Evolutionary conservation across 2,113 vertebrate genomes (phyloP).

Genomic region (Sapayoa aenigma): DNA sequence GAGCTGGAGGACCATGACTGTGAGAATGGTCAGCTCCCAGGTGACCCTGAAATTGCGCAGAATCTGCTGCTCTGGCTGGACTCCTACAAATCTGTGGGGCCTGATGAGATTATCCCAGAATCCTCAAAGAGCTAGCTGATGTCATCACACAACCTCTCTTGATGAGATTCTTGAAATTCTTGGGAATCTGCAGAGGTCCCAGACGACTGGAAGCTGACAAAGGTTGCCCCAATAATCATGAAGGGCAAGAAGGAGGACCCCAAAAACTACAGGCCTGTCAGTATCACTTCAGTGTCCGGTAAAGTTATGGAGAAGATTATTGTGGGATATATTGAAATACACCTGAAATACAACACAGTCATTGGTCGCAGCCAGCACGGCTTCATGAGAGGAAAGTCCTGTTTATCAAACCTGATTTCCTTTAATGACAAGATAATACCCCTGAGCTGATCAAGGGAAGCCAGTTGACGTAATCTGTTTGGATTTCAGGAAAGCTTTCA

Average conservation of each 20-base stretch:
- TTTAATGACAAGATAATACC: not conserved
- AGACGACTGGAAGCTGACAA: not conserved
- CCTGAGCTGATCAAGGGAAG: not conserved
- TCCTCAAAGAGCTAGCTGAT: not conserved
- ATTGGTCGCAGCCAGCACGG: not conserved
- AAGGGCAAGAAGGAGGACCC: not conserved
- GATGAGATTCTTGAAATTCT: not conserved
- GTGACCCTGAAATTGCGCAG: not conserved
- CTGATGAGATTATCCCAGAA: not conserved
- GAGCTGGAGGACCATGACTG: not conserved
- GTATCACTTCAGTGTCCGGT: not conserved
- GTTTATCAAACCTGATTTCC: not conserved
- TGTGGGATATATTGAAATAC: not conserved
- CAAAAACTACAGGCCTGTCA: not conserved
- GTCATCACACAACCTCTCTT: not conserved
- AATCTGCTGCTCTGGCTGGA: not conserved
- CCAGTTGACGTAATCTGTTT: not conserved
- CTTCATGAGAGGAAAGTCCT: not conserved
- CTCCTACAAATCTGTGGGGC: not conserved
- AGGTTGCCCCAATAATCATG: not conserved
- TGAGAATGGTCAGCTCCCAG: not conserved
- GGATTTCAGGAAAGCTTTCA: not conserved
- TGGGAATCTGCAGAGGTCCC: not conserved
- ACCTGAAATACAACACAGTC: not conserved
- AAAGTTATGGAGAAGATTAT: not conserved